Evolutionary conservation across 2,888 invertebrate species (phyloP).

Genomic region (Nomada fucata): DNA sequence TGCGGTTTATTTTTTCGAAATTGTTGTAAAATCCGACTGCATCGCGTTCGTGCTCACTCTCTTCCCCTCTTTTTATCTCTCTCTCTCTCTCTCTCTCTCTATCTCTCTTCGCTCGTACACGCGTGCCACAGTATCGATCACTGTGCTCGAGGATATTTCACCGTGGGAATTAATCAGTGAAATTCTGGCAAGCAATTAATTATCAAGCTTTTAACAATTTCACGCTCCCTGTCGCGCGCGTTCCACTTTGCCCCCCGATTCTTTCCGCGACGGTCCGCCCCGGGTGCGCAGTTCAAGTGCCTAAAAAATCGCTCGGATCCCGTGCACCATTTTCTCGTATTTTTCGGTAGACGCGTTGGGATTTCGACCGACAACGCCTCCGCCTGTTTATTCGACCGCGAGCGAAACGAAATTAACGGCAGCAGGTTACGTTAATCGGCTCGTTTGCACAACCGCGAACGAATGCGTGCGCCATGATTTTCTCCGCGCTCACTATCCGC

Average conservation of each 20-base stretch:
- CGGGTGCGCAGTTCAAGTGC: not conserved
- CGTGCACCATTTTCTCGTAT: conserved; percentile 38
- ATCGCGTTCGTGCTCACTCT: not conserved
- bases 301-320: conserved; percentile 11
- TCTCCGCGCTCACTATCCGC: not conserved
- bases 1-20: conserved; percentile 5
- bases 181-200: conserved; percentile 26
- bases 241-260: not conserved
- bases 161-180: conserved; percentile 25
- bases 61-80: too few relatives aligned
- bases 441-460: conserved; percentile 37
- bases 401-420: conserved; percentile 65
- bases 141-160: conserved; percentile 14
- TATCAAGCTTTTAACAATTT: conserved; percentile 32
- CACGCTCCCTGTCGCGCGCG: not conserved
- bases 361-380: conserved; percentile 56
- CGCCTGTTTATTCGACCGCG: conserved; percentile 58
- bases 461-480: conserved; percentile 16
- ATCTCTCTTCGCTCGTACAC: not conserved
- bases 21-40: conserved; percentile 12
- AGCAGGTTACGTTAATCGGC: conserved; percentile 57
- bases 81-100: too few relatives aligned
- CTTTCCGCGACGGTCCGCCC: not conserved
- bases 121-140: not conserved
- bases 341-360: conserved; percentile 30